Base-by-base conservation (phyloP, 2,113 vertebrate genomes). In the Caracal caracal region DNA sequence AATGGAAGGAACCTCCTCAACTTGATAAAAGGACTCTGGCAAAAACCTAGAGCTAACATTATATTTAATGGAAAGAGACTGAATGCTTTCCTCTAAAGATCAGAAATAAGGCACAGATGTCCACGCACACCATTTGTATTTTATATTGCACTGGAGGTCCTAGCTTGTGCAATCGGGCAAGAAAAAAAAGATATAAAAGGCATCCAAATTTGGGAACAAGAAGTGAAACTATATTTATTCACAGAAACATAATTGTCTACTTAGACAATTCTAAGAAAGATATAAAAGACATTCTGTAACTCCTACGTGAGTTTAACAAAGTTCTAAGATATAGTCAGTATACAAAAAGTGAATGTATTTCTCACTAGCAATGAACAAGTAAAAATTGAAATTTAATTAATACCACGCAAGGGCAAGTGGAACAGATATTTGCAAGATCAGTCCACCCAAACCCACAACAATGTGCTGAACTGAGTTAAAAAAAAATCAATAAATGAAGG, bases 271-370 rank as follows among this genome's bases (percentile, higher is more conserved):
- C 65, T 75, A 65, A 71, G 43, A 47, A 86, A 95, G 80, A 26
- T 35, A 24, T 59, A 40, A 28, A 63, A 30, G 37, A n/a, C 56
- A 81, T 82, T 81, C 24, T 59, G 22, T 82, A 80, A 51, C 8
- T 24, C 84, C 11, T 56, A 87, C 73, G 4, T 47, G n/a, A 92
- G 63, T 66, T 89, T 86, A 92, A 12, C 78, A 86, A 85, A 66
- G 7, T 19, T 63, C 43, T 30, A 78, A 43, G 47, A 82, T 2
- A 49, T 12, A 85, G n/a, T 83, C 70, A 80, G 13, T 40, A 35
- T 24, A 40, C 2, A 91, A 82, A 96, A 88, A 20, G 43, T 5
- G 61, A 82, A 66, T 53, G 15, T 85, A 43, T 81, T 89, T 95
- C 28, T 30, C 6, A 49, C 1, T 40, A 33, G n/a, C 30, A 37